Evolutionary conservation across 2,113 vertebrate genomes (phyloP).

Genomic region (Columba livia): DNA sequence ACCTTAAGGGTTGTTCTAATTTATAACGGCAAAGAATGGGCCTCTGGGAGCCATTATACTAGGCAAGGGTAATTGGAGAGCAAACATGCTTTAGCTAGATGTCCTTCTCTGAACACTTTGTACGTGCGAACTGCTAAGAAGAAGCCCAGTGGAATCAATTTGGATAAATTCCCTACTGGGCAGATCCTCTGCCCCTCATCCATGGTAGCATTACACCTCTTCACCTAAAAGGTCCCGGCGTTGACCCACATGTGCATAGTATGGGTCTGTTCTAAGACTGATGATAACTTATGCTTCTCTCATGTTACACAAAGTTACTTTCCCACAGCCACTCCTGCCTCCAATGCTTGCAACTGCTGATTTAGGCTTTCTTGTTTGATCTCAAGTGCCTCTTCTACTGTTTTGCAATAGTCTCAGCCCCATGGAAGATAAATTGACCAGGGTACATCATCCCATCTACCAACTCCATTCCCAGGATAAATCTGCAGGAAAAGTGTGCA

Average conservation of each 20-base stretch:
- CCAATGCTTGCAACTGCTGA: background rate
- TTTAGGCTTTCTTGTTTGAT: background rate
- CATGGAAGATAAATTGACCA: background rate
- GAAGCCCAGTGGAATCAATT: background rate
- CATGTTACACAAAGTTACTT: background rate
- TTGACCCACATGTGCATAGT: background rate
- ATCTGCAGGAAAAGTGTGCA: background rate
- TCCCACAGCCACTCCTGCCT: background rate
- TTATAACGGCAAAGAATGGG: constrained; percentile 18
- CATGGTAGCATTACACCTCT: background rate
- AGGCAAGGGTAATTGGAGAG: constrained; percentile 53
- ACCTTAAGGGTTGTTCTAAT: constrained; percentile 53
- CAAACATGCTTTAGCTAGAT: constrained; percentile 43
- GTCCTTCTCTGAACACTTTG: background rate
- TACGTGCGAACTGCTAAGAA: background rate
- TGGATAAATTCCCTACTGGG: background rate
- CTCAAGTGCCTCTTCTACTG: background rate
- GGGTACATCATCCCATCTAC: background rate
- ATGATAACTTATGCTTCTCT: rapidly evolving
- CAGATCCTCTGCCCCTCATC: background rate
- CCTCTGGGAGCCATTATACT: constrained; percentile 37
- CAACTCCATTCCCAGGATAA: constrained; percentile 9
- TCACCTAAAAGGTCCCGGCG: background rate
- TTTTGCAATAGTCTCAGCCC: background rate
- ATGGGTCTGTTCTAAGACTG: background rate